phyloP scores from a whole-genome alignment of 2,113 vertebrate species.

The Mustela lutreola region DNA sequence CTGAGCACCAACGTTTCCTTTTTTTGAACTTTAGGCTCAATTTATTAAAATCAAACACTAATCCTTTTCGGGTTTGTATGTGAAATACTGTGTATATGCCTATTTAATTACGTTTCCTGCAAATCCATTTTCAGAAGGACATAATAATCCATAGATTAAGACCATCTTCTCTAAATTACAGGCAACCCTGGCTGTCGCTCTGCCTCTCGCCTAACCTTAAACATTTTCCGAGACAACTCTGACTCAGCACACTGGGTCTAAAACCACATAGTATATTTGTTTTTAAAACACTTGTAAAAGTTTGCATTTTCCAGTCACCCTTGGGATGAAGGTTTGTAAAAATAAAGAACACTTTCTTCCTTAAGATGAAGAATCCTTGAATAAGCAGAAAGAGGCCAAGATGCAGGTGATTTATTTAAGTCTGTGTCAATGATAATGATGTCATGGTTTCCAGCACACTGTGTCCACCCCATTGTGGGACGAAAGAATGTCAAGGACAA shows the following conservation, averaged over 20 bases:
- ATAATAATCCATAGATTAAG: not conserved
- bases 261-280: conserved; percentile 92
- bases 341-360: conserved; percentile 91
- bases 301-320: conserved; percentile 92
- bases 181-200: conserved; percentile 81
- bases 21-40: not conserved
- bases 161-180: conserved; percentile 78
- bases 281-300: conserved; percentile 96
- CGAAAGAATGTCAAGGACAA: conserved; percentile 99
- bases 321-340: conserved; percentile 90
- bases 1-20: conserved; percentile 52
- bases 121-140: conserved; percentile 52
- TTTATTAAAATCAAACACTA: conserved; percentile 28
- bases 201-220: conserved; percentile 82
- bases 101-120: conserved; percentile 22
- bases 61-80: conserved; percentile 49
- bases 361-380: conserved; percentile 91
- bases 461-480: conserved; percentile 95
- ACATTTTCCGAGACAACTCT: conserved; percentile 83
- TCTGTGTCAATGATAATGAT: conserved; percentile 96
- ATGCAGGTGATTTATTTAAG: conserved; percentile 98
- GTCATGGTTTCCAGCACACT: conserved; percentile 97
- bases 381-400: conserved; percentile 90
- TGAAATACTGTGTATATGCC: conserved; percentile 4
- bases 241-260: conserved; percentile 84